phyloP scores from a whole-genome alignment of 2,888 invertebrate genomes.

The Loripinus fragilis region DNA sequence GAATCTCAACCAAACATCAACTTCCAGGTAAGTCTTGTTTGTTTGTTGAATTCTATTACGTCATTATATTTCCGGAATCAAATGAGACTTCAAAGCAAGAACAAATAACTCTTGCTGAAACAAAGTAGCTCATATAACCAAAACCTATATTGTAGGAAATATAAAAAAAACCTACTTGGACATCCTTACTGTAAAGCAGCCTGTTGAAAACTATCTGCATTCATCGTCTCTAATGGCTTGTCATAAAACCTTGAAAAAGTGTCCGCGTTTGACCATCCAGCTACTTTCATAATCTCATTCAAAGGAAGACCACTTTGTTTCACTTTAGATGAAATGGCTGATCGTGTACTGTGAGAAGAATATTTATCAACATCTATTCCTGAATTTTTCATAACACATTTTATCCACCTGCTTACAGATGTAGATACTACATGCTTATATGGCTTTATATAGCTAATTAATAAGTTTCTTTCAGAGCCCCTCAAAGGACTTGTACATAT shows the following conservation, averaged over 20 bases:
- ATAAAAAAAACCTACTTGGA: neutral
- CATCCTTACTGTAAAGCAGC: conserved; percentile 9
- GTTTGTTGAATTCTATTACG: conserved; percentile 48
- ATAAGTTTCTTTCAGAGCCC: conserved; percentile 12
- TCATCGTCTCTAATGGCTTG: neutral
- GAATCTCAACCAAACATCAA: conserved; percentile 48
- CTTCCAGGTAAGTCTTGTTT: conserved; percentile 43
- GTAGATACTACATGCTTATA: conserved; percentile 22
- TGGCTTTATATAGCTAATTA: conserved; percentile 43
- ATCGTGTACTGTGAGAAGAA: neutral
- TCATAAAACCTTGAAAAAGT: conserved; percentile 38
- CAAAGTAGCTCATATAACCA: too few relatives aligned
- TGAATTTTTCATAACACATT: neutral
- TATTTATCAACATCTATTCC: conserved; percentile 11
- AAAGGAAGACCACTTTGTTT: conserved; percentile 6
- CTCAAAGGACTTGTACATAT: conserved; percentile 28
- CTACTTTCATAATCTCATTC: neutral
- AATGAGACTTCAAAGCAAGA: too few relatives aligned
- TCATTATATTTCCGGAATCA: conserved; percentile 34
- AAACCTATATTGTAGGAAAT: too few relatives aligned
- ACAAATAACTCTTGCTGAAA: too few relatives aligned
- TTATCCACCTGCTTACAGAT: neutral
- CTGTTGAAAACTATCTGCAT: conserved; percentile 4
- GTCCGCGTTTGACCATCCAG: neutral
- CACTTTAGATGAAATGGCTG: conserved; percentile 8